Evolutionary conservation across 2,797 vertebrate species (phyloP).

Genomic region (Mycteria americana): DNA sequence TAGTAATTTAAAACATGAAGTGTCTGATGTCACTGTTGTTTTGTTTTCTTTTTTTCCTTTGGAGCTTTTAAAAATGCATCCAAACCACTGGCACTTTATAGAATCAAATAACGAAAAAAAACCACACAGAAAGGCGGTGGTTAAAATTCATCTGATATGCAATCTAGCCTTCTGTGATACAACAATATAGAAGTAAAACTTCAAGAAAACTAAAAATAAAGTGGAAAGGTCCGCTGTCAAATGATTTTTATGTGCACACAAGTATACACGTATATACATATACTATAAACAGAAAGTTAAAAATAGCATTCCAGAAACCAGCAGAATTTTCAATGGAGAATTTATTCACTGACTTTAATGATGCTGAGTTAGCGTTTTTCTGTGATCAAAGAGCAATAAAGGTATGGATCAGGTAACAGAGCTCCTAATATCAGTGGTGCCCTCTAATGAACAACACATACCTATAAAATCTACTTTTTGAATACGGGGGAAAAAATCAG

Average conservation of each 20-base stretch:
- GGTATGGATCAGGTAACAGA: not conserved
- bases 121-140: not conserved
- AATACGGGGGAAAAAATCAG: not conserved
- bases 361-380: not conserved
- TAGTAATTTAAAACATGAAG: not conserved
- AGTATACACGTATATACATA: not conserved
- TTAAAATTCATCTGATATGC: not conserved
- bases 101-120: not conserved
- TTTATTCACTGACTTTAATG: not conserved
- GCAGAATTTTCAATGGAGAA: not conserved
- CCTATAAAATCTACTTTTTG: not conserved
- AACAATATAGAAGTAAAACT: not conserved
- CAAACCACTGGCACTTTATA: not conserved
- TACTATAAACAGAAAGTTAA: not conserved
- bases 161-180: not conserved
- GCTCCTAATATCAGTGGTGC: not conserved
- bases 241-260: not conserved
- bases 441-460: not conserved
- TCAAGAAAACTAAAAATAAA: not conserved
- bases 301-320: not conserved
- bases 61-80: not conserved
- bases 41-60: not conserved
- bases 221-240: not conserved
- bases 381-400: not conserved
- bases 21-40: not conserved